phyloP scores from a whole-genome alignment of 2,797 vertebrate species.

The Sebastes ruberrimus region DNA sequence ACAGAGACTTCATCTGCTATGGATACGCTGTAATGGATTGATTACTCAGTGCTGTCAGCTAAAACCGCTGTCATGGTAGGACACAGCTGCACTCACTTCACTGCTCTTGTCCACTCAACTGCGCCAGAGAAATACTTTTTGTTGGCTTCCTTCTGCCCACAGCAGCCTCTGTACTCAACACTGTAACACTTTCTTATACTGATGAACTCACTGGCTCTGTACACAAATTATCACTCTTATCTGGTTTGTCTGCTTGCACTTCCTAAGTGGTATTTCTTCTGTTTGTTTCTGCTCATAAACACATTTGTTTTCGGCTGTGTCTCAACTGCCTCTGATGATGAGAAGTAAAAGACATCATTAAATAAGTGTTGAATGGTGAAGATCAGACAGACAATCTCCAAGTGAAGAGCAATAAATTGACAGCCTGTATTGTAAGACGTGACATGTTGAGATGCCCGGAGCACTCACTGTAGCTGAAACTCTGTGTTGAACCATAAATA shows the following conservation, averaged over 20 bases:
- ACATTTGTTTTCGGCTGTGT: neutral
- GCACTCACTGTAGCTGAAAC: constrained; percentile 9
- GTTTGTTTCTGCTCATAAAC: neutral
- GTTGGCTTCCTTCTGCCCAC: neutral
- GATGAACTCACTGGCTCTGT: neutral
- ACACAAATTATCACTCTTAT: neutral
- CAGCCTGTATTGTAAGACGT: neutral
- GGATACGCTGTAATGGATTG: neutral
- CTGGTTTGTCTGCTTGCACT: neutral
- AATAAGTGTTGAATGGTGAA: neutral
- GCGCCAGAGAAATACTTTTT: neutral
- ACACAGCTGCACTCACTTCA: constrained; percentile 4
- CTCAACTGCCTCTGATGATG: neutral
- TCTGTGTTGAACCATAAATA: constrained; percentile 29
- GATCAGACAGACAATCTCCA: neutral
- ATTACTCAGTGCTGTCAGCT: constrained; percentile 37
- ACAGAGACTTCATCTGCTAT: constrained; percentile 17
- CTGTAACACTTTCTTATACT: neutral
- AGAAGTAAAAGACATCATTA: neutral
- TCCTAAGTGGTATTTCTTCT: neutral
- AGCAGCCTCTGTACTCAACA: neutral
- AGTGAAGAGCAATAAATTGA: neutral
- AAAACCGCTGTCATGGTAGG: neutral
- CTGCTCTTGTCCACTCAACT: neutral
- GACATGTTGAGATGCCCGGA: neutral